Evolutionary conservation across 2,113 vertebrate species (phyloP), one percentile per base, ranked within the genome.

Genomic region (Bolborhynchus lineola): DNA sequence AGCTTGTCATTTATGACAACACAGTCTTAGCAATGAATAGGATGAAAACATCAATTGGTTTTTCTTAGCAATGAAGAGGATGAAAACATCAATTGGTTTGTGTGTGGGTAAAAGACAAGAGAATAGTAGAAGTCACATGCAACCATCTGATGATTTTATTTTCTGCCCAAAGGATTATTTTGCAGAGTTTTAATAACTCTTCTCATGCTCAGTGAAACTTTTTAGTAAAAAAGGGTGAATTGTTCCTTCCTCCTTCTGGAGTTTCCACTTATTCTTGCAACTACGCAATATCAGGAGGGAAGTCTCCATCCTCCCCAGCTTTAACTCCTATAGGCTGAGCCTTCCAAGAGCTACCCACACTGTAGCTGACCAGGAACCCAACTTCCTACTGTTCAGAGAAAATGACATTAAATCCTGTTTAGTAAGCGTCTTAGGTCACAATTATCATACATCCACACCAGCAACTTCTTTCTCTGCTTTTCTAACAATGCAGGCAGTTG

Each of bases 31-130:
- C 88, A 78, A 77, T 78, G 86, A 95, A 91, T 33, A 93, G 65
- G 81, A 95, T 90, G 88, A 97, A 87, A 96, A 69, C 88, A 96
- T 96, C 95, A 44, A 90, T 82, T 81, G 91, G 84, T 97, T 92
- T 97, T 94, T 95, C 86, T 33, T 87, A 94, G 64, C 88, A 78
- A 77, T 78, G 86, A 95, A 91, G 29, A 93, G 65, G 81, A 95
- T 90, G 88, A 97, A 87, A 96, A 69, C 88, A 96, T 96, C 95
- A 44, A 90, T 82, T 81, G 91, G 84, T 96, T 94, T 76, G 44
- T 92, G 60, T 93, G 86, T 64, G 44, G 53, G 3, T 82, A 95
- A 41, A 96, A 89, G 86, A 79, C 7, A 26, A 67, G 41, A 28
- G 24, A 78, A 59, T 11, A 59, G 13, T 23, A 72, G 29, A 82